A percentile compares a stretch with the other conserved stretches of the same genome.
phyloP scores from a whole-genome alignment of 2,888 invertebrate species.

The Aspidiotus rigidus region DNA sequence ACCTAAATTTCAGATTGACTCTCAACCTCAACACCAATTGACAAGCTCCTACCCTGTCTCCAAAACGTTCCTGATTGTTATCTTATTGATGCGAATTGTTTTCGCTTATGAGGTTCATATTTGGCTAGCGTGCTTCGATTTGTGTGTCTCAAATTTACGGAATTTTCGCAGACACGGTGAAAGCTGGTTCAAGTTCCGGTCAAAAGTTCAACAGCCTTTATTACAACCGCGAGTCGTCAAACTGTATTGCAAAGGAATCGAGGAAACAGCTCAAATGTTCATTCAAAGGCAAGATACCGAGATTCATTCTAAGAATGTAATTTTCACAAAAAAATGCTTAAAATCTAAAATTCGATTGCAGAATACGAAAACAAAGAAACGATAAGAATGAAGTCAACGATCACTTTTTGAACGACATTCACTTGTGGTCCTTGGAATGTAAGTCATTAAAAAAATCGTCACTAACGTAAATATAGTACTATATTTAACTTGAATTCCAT shows the following conservation, averaged over 20 bases:
- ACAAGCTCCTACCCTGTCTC: too few relatives aligned
- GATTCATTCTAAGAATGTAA: background rate
- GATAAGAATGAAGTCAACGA: constrained; percentile 60
- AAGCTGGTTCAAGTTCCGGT: constrained; percentile 67
- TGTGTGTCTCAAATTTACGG: too few relatives aligned
- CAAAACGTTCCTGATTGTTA: too few relatives aligned
- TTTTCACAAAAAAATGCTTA: background rate
- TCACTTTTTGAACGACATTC: constrained; percentile 79
- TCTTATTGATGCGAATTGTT: too few relatives aligned
- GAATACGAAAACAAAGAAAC: constrained; percentile 50
- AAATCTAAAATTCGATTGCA: constrained; percentile 39
- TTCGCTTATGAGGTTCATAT: too few relatives aligned
- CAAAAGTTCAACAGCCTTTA: constrained; percentile 68
- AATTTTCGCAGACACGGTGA: constrained; percentile 61
- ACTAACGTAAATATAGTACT: too few relatives aligned
- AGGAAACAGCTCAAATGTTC: constrained; percentile 61
- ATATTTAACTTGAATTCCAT: constrained; percentile 37
- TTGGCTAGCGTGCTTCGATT: too few relatives aligned
- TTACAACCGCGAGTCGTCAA: constrained; percentile 63
- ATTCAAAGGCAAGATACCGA: constrained; percentile 50
- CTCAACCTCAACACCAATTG: too few relatives aligned
- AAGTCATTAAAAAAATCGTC: constrained; percentile 43
- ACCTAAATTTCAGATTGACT: too few relatives aligned
- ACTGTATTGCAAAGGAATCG: constrained; percentile 59
- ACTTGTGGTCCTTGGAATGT: constrained; percentile 90